Evolutionary conservation across 2,888 invertebrate species (phyloP), one percentile per base, ranked within the genome.

Genomic region (Ophion costatus): DNA sequence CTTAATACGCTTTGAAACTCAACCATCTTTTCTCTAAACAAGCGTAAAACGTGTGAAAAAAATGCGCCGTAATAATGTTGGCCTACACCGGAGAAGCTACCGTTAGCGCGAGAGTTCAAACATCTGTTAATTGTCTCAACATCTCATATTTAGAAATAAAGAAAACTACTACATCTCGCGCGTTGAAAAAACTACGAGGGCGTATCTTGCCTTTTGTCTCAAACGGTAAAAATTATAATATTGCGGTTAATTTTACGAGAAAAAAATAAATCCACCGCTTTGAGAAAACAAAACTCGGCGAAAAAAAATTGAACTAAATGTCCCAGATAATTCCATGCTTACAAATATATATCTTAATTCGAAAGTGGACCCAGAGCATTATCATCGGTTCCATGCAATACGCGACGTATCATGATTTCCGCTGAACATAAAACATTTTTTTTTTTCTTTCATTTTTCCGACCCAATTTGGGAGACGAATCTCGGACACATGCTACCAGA

Each of bases 361-460:
- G 20, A 82, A 80, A 73, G 24, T 86, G 73, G 29, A 84, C 64
- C 22, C 80, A 29, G 73, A 38, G 45, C 79, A 73, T 78, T 71
- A n/a, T 77, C 80, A 69, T 70, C 71, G 59, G 77, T 81, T 82
- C 84, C 88, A 88, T 88, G 88, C 88, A 87, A 64, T 78, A 87
- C 84, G 84, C 83, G 66, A 86, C 76, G 81, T 66, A 78, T 85
- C 84, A 86, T 83, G 74, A 80, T 24, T 86, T 86, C 63, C 83
- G 82, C 66, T 74, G 71, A 22, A 80, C 82, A 83, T 79, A 79
- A 76, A 84, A 82, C 71, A 81, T 71, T 20, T 57, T 69, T 57
- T 59, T 33, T 64, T n/a, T 24, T 42, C 11, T n/a, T 42, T 17
- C 33, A 63, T 64, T 24, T 42, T 61, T 59, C 29, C 59, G 77